Evolutionary conservation across 1,140 invertebrate species (phyloP).

Genomic region (Drosophila tropicalis): DNA sequence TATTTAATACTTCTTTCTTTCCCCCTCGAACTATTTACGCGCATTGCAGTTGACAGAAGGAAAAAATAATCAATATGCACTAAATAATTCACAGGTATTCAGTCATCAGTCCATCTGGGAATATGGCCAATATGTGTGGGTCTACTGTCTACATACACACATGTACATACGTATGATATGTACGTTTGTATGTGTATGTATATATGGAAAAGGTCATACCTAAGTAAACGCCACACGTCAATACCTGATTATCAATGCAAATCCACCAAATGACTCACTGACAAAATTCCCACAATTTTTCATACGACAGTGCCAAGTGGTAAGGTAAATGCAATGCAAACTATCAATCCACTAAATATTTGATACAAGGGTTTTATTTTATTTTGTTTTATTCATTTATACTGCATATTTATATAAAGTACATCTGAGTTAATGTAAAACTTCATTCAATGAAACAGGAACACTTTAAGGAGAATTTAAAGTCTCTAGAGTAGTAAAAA

Average conservation of each 20-base stretch:
- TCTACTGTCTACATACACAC: neutral
- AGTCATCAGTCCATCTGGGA: slow-evolving; percentile 39
- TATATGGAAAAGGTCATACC: slow-evolving; percentile 13
- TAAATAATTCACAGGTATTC: slow-evolving; percentile 52
- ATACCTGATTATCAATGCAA: slow-evolving; percentile 45
- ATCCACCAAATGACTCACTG: slow-evolving; percentile 33
- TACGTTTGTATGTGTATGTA: too few species aligned
- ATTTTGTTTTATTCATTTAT: too few species aligned
- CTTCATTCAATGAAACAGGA: too few species aligned
- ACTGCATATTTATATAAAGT: too few species aligned
- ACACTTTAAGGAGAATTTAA: too few species aligned
- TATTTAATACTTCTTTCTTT: slow-evolving; percentile 40
- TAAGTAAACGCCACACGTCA: slow-evolving; percentile 27
- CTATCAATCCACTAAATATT: slow-evolving; percentile 17
- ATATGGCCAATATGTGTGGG: slow-evolving; percentile 34
- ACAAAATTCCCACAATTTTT: slow-evolving; percentile 19
- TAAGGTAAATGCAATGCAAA: neutral
- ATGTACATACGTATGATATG: neutral
- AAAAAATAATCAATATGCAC: slow-evolving; percentile 59
- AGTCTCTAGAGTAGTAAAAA: too few species aligned
- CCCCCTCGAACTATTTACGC: neutral
- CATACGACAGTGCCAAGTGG: neutral
- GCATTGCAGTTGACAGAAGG: slow-evolving; percentile 53
- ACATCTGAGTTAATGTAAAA: too few species aligned
- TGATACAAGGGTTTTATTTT: too few species aligned